Conservation (phyloP, 2,113 vertebrate species). For the Colossoma macropomum region DNA sequence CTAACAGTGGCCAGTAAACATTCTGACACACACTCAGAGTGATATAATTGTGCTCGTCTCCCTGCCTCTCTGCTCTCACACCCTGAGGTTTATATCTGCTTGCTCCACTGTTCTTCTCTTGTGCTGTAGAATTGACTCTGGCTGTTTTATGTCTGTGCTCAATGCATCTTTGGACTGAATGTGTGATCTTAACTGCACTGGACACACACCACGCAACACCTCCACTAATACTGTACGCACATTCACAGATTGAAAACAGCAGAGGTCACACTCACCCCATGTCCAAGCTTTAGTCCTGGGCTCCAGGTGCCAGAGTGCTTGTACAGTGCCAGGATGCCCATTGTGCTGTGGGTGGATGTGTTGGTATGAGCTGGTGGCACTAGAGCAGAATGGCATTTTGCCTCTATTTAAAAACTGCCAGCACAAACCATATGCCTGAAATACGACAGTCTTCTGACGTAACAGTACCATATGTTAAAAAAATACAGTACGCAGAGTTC, state of each 20-base stretch:
- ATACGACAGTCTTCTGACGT: conserved; percentile 27
- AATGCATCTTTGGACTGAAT: background rate
- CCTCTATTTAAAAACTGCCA: conserved; percentile 44
- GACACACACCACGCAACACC: background rate
- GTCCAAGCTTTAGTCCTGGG: conserved; percentile 23
- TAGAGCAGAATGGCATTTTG: conserved; percentile 30
- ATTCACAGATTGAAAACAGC: conserved; percentile 23
- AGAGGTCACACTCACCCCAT: conserved; percentile 37
- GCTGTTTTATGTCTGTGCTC: background rate
- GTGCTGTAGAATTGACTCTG: background rate
- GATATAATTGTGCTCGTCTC: background rate
- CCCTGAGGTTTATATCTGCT: background rate
- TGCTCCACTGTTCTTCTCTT: background rate
- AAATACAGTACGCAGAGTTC: background rate
- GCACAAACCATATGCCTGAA: conserved; percentile 45
- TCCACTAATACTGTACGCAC: background rate
- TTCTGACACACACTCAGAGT: background rate
- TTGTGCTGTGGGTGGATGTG: conserved; percentile 44
- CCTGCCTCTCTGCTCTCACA: background rate
- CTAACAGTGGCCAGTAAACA: conserved; percentile 2
- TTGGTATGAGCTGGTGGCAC: conserved; percentile 35
- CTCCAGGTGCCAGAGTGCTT: conserved; percentile 43
- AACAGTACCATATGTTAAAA: conserved; percentile 45
- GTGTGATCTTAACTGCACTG: background rate
- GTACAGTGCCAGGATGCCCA: conserved; percentile 26